Evolutionary conservation across 2,797 vertebrate species (phyloP).

Genomic region (Spheniscus humboldti): DNA sequence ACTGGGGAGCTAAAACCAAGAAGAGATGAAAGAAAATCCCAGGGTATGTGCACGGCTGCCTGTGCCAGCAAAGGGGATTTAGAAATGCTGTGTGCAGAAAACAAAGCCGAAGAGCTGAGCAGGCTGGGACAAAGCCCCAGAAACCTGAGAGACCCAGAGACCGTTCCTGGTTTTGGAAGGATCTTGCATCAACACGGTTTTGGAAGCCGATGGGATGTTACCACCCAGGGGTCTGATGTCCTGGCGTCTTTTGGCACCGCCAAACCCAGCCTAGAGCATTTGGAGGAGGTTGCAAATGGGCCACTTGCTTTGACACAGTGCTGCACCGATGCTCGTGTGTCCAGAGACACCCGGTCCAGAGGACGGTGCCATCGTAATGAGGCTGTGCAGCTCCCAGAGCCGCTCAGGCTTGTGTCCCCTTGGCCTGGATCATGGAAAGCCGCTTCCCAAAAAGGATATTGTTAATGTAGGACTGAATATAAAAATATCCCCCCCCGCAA

Average conservation of each 20-base stretch:
- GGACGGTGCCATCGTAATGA: rapidly evolving
- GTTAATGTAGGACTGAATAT: background rate
- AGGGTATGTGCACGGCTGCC: background rate
- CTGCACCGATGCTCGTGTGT: background rate
- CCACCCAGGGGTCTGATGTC: background rate
- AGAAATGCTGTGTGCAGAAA: background rate
- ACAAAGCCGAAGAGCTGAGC: background rate
- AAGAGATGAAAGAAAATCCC: background rate
- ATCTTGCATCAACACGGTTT: background rate
- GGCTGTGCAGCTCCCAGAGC: background rate
- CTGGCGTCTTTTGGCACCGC: background rate
- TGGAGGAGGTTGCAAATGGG: background rate
- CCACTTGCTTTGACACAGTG: background rate
- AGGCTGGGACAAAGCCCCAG: background rate
- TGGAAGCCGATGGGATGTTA: background rate
- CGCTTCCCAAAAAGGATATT: background rate
- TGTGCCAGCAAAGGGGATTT: background rate
- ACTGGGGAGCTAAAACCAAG: background rate
- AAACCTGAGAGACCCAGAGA: background rate
- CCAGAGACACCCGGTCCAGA: background rate
- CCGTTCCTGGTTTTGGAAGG: background rate
- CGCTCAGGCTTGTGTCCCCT: background rate
- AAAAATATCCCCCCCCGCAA: background rate
- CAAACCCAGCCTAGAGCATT: background rate
- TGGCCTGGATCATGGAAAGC: background rate